Evolutionary conservation across 2,797 vertebrate genomes (phyloP).

Genomic region (Pantherophis alleghaniensis): DNA sequence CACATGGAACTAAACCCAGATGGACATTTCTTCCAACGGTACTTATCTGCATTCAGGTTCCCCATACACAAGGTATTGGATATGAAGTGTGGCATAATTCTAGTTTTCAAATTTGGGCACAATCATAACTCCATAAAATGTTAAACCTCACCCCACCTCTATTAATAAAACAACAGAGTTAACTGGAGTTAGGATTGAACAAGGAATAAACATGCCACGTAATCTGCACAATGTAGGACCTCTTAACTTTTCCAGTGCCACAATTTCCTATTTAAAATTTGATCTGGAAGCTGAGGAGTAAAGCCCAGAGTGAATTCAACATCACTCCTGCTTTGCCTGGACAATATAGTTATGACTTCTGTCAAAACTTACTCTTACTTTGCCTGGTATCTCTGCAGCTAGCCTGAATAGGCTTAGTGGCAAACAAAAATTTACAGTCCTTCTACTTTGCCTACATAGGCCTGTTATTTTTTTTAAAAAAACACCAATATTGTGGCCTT

Average conservation of each 20-base stretch:
- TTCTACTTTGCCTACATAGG: background rate
- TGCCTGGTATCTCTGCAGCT: background rate
- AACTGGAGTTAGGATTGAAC: background rate
- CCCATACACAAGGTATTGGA: background rate
- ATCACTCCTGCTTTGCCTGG: background rate
- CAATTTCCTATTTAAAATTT: background rate
- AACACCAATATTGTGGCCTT: background rate
- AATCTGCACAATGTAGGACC: background rate
- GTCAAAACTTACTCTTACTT: background rate
- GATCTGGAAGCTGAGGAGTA: background rate
- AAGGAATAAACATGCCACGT: background rate
- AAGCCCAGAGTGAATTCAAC: background rate
- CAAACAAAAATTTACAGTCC: background rate
- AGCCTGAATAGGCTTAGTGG: background rate
- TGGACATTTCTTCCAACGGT: too few relatives aligned
- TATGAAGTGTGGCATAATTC: background rate
- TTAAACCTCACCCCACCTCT: background rate
- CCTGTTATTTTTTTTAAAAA: background rate
- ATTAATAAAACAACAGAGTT: background rate
- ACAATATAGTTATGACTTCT: background rate
- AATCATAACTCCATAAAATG: background rate
- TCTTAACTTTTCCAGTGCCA: background rate
- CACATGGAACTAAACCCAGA: too few relatives aligned
- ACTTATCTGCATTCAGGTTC: background rate
- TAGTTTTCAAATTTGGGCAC: background rate